Evolutionary conservation across 2,797 vertebrate genomes (phyloP).

Genomic region (Odontamblyopus rebecca): DNA sequence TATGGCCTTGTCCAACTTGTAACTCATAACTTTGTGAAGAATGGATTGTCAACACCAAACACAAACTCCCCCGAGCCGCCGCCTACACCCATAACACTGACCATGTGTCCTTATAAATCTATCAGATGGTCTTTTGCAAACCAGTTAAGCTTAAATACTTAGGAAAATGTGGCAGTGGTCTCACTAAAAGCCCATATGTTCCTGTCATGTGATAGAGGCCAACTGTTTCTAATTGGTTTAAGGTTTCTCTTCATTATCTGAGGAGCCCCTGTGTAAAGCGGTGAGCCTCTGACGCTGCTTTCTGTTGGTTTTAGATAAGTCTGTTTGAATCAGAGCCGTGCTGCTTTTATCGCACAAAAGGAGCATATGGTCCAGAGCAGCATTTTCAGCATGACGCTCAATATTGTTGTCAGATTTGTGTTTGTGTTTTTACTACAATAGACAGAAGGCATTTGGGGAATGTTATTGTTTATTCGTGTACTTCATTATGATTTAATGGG

Average conservation of each 20-base stretch:
- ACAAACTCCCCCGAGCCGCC: constrained; percentile 8
- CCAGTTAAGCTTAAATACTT: constrained; percentile 2
- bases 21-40: constrained; percentile 27
- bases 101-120: constrained; percentile 38
- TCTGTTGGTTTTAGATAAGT: constrained; percentile 31
- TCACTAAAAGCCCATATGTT: constrained; percentile 8
- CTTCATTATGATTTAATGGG: too few relatives aligned
- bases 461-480: neutral
- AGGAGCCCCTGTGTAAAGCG: neutral
- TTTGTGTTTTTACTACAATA: neutral
- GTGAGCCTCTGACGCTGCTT: constrained; percentile 3
- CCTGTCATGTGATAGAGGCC: constrained; percentile 26
- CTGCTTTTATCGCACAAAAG: neutral
- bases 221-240: constrained; percentile 8
- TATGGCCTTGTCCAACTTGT: constrained; percentile 36
- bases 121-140: constrained; percentile 12
- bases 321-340: constrained; percentile 20
- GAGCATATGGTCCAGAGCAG: neutral
- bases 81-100: neutral
- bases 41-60: constrained; percentile 30
- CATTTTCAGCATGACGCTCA: neutral
- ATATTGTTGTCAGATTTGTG: neutral
- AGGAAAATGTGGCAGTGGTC: neutral
- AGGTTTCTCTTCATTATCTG: neutral
- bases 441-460: neutral